Base-by-base conservation (phyloP, 2,113 vertebrate species). In the Mesoclemmys tuberculata region DNA sequence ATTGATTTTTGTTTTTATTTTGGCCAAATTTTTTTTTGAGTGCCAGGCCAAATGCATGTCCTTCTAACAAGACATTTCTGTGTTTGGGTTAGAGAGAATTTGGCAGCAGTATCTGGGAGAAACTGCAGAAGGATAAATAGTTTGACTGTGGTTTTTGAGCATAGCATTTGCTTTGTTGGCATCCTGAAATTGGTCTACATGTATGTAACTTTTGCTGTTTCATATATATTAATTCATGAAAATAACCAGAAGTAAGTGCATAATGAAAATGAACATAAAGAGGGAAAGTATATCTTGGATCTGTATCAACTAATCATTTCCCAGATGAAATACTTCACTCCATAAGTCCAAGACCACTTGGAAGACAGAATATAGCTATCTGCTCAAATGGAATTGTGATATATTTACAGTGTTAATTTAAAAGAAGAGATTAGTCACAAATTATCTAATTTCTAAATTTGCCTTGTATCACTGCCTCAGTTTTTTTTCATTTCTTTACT, bases 331-430 rank as follows among this genome's bases (percentile, higher is more conserved):
- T 1, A 41, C 3, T 14, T 58, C 5, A 3, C 8, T 85, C 3
- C 1, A 41, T 11, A 56, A 1, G 1, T 80, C 3, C 18, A 5
- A 64, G 88, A 1, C 48, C 29, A 1, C 12, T 92, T 83, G 26
- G 10, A 51, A 80, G 81, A 1, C 12, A 68, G 12, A 31, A 49
- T 9, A 19, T 51, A 48, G 14, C 48, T 18, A 1, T 41, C 10
- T 26, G 11, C 26, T 41, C 71, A 75, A 44, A 38, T 74, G 22
- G 27, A 12, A 1, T 52, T 90, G 46, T 64, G 84, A 8, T 19
- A 2, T 27, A 6, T 5, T 64, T 35, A 9, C 0, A 1, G 22
- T 31, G 3, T 48, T 77, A 68, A 38, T 5, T 68, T 41, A n/a
- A 41, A 88, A 92, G 19, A 68, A n/a, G 85, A 58, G 9, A 41